These are phyloP conservation scores for Plebejus anna DNA, from an alignment of 2,888 invertebrate genomes.

Conservation along the genomic window DNA sequence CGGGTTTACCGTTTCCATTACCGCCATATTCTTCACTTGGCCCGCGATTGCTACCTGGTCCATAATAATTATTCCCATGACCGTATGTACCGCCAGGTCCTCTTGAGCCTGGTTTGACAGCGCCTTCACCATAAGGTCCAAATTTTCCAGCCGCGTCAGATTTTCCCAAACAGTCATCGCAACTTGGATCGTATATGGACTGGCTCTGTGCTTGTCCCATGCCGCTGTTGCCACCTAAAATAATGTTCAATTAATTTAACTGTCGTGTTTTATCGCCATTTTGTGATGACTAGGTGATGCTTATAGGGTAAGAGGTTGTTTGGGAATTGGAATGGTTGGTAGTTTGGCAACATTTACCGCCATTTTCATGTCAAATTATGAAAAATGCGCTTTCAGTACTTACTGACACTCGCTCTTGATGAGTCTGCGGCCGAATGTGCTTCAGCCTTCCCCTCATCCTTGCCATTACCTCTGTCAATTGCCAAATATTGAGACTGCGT, in stretches of 20 bases:
- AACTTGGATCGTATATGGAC: conserved; percentile 83
- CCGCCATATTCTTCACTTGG: conserved; percentile 24
- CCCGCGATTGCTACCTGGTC: conserved; percentile 28
- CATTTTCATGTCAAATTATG: background rate
- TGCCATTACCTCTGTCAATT: conserved; percentile 71
- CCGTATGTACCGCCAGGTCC: conserved; percentile 25
- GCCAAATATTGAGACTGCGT: conserved; percentile 92
- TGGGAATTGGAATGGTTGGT: too few relatives aligned
- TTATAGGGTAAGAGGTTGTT: background rate
- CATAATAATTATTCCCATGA: conserved; percentile 27
- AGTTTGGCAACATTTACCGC: background rate
- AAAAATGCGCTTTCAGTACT: conserved; percentile 58
- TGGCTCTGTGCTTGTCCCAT: conserved; percentile 95
- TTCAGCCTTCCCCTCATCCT: conserved; percentile 87
- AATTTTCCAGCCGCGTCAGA: conserved; percentile 51
- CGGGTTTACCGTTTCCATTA: conserved; percentile 1
- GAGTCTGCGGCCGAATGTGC: conserved; percentile 87
- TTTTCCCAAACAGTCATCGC: conserved; percentile 82
- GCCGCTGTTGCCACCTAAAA: conserved; percentile 87
- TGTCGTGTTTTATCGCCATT: background rate
- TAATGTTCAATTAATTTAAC: conserved; percentile 26
- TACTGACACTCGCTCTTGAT: conserved; percentile 86
- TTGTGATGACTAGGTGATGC: background rate
- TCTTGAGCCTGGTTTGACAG: too few relatives aligned
- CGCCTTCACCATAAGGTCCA: conserved; percentile 37